Evolutionary conservation across 2,888 invertebrate genomes (phyloP), one percentile per base, ranked within the genome.

Genomic region (Leptinotarsa tumamoca): DNA sequence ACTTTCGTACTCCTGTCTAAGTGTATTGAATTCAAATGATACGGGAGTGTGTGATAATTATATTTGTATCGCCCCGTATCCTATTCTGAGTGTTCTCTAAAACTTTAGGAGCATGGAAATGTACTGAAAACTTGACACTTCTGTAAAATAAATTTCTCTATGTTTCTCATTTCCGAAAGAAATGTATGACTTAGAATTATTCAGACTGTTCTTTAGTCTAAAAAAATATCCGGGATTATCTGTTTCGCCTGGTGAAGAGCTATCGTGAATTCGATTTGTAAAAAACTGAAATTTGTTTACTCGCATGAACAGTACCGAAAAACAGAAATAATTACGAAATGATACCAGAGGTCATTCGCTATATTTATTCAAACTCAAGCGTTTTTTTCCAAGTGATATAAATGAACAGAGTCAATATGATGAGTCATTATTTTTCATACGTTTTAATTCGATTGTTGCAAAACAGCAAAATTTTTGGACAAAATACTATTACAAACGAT

Each of bases 301-400:
- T 21, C 14, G 27, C 15, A 23, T 23, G 23, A 58, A 63, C n/a
- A 33, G n/a, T 33, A 63, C 17, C 63, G 27, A 33, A 63, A 63
- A 63, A 63, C 63, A 63, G 63, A 63, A 63, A 63, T 21, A 14
- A 58, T 63, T 63, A 33, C 63, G 43, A 5, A 27, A n/a, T 63
- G 33, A n/a, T 33, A 33, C 63, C 63, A 63, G 63, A 63, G 63
- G 17, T 63, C 63, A 63, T 63, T 63, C 17, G 63, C n/a, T n/a
- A 63, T 63, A 63, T 63, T 63, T n/a, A 43, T 27, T 61, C 23
- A 33, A 63, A 43, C 33, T 18, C 33, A 33, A 43, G 15, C 21
- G 21, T 23, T 58, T 58, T 58, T 21, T 58, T 58, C 58, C 4
- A 21, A 58, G 21, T 63, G 17, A 63, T 63, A 63, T 61, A 27